Conservation (phyloP, 2,888 invertebrate species). For the Kuschelorhynchus macadamiae region DNA sequence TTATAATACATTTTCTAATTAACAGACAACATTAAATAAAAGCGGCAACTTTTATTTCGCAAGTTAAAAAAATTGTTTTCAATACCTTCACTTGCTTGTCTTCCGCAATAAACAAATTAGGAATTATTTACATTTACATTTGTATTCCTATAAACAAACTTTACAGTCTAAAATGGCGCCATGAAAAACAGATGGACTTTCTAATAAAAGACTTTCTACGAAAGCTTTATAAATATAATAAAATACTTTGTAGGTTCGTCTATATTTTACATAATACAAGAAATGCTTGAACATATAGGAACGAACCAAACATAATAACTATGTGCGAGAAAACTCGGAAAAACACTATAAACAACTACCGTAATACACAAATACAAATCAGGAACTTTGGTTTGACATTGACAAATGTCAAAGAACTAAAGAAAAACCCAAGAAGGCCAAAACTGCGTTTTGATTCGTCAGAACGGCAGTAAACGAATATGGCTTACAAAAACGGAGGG, state of each 20-base stretch:
- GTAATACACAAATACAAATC: slow-evolving; percentile 3
- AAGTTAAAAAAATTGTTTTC: too few species aligned
- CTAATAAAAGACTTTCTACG: neutral
- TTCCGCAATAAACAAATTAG: slow-evolving; percentile 3
- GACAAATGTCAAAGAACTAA: slow-evolving; percentile 2
- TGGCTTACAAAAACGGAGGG: too few species aligned
- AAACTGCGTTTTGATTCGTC: neutral
- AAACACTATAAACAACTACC: slow-evolving; percentile 21
- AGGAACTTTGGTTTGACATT: slow-evolving; percentile 17
- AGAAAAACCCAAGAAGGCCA: neutral
- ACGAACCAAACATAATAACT: too few species aligned
- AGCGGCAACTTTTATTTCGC: too few species aligned
- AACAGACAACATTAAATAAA: too few species aligned
- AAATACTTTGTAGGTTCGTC: too few species aligned
- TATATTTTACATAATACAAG: too few species aligned
- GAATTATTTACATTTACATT: slow-evolving; percentile 22
- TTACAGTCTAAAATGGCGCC: slow-evolving; percentile 46
- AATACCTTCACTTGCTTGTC: too few species aligned
- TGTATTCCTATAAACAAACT: slow-evolving; percentile 28
- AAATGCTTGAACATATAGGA: too few species aligned
- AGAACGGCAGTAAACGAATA: too few species aligned
- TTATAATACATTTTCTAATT: too few species aligned
- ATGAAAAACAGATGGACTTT: slow-evolving; percentile 26
- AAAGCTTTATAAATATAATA: neutral
- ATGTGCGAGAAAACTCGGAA: slow-evolving; percentile 16